Evolutionary conservation across 1,140 invertebrate species (phyloP).

Genomic region (Meloidogyne chitwoodi): DNA sequence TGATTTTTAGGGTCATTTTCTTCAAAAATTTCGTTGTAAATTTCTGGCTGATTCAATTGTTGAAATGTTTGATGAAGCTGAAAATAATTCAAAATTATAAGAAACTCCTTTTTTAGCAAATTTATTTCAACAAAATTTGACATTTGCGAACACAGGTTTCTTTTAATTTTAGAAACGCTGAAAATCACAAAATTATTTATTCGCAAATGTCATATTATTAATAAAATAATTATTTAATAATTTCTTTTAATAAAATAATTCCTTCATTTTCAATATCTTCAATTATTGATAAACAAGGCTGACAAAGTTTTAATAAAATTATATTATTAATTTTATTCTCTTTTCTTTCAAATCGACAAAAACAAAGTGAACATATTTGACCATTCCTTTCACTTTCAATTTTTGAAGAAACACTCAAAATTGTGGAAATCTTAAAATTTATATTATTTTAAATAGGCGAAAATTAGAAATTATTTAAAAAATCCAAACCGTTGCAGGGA

Average conservation of each 20-base stretch:
- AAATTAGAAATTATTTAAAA: background rate
- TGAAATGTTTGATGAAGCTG: conserved; percentile 2
- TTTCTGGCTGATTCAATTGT: conserved; percentile 29
- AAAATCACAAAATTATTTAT: no score
- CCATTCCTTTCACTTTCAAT: background rate
- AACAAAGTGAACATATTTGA: background rate
- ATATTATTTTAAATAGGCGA: background rate
- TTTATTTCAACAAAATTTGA: background rate
- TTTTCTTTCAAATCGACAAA: background rate
- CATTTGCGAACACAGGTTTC: background rate
- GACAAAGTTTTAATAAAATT: background rate
- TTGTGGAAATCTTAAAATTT: conserved; percentile 3
- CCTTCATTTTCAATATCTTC: background rate
- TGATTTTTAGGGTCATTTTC: conserved; percentile 38
- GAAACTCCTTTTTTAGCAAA: background rate
- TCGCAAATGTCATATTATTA: no score
- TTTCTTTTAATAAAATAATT: background rate
- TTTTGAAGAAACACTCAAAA: conserved; percentile 15
- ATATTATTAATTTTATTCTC: background rate
- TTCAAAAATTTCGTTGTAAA: conserved; percentile 36
- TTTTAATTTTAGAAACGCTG: no score
- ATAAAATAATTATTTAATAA: no score
- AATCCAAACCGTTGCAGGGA: background rate
- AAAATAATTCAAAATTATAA: background rate
- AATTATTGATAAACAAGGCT: background rate